phyloP scores from a whole-genome alignment of 2,888 invertebrate species.

The Neoaliturus tenellus region DNA sequence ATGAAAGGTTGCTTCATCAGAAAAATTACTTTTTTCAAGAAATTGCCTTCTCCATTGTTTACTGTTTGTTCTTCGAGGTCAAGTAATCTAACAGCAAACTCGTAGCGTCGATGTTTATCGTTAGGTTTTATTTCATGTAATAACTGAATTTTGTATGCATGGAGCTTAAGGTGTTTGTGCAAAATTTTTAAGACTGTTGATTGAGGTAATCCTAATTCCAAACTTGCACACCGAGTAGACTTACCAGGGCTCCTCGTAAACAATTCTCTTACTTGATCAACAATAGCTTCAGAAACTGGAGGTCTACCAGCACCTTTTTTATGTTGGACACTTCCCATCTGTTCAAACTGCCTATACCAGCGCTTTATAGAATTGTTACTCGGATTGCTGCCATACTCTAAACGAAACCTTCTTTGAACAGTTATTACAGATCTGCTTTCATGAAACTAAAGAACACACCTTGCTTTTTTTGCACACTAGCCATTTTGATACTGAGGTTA shows the following conservation, averaged over 20 bases:
- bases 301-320: background rate
- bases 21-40: background rate
- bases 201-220: background rate
- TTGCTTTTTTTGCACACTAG: conserved; percentile 11
- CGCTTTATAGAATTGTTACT: conserved; percentile 30
- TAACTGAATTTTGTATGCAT: conserved; percentile 28
- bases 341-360: conserved; percentile 13
- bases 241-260: conserved; percentile 37
- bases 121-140: conserved; percentile 29
- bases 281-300: conserved; percentile 11
- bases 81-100: background rate
- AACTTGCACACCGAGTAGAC: conserved; percentile 42
- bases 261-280: conserved; percentile 12
- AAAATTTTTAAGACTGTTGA: background rate
- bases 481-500: background rate
- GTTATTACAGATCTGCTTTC: conserved; percentile 33
- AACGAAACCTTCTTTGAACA: conserved; percentile 22
- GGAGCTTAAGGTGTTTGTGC: conserved; percentile 19
- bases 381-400: background rate
- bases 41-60: conserved; percentile 1
- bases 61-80: background rate
- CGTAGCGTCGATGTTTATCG: conserved; percentile 35
- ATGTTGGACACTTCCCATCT: conserved; percentile 20
- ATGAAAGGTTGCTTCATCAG: background rate
- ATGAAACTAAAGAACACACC: conserved; percentile 39